Percentiles rank a stretch among this genome's conserved stretches.
phyloP scores from a whole-genome alignment of 1,140 invertebrate species.

The Nymphalis io region DNA sequence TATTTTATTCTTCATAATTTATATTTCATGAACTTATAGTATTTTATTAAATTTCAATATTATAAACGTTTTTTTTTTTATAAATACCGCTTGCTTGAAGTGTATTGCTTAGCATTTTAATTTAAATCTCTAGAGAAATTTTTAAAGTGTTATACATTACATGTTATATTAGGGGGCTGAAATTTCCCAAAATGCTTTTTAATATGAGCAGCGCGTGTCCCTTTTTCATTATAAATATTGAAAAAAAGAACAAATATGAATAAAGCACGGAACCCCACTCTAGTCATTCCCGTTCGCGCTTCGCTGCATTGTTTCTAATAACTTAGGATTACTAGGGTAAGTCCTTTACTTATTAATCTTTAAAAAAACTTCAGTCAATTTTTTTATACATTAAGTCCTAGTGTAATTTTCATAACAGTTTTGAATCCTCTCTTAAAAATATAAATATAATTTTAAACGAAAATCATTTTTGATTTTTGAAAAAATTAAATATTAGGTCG shows the following conservation, averaged over 20 bases:
- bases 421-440: no score
- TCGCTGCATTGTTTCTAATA: slow-evolving; percentile 36
- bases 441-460: no score
- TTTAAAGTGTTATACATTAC: slow-evolving; percentile 14
- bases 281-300: slow-evolving; percentile 25
- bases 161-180: neutral
- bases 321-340: slow-evolving; percentile 40
- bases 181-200: slow-evolving; percentile 23
- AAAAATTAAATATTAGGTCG: no score
- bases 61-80: no score
- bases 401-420: no score
- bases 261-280: slow-evolving; percentile 27
- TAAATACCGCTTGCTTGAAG: neutral
- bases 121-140: slow-evolving; percentile 28
- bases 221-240: slow-evolving; percentile 39
- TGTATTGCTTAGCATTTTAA: neutral
- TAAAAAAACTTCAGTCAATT: slow-evolving; percentile 25
- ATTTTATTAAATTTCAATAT: no score
- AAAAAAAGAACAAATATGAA: slow-evolving; percentile 26
- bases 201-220: slow-evolving; percentile 30
- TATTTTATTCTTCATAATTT: no score
- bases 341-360: slow-evolving; percentile 49
- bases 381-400: no score
- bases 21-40: no score
- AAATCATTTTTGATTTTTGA: no score